Evolutionary conservation across 2,797 vertebrate species (phyloP).

Genomic region (Fundulus diaphanus): DNA sequence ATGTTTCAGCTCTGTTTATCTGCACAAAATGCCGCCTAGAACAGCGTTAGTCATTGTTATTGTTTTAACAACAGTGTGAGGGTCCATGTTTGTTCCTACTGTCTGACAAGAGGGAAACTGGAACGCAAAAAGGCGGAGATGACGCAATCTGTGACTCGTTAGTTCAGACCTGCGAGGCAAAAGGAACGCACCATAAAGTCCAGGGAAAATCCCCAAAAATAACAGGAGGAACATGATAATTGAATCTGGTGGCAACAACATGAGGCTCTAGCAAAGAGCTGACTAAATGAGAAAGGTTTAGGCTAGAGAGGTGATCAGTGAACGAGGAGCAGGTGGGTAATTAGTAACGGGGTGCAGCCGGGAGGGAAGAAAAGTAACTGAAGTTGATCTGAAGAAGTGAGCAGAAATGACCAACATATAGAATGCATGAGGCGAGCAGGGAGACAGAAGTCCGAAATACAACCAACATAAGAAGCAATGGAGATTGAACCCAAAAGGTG

Average conservation of each 20-base stretch:
- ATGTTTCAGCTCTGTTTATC: too few species aligned
- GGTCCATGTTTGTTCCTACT: too few species aligned
- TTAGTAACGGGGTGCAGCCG: neutral
- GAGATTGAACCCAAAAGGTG: neutral
- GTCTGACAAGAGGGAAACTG: too few species aligned
- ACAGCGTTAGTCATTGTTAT: too few species aligned
- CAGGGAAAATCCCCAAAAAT: neutral
- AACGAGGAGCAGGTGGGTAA: neutral
- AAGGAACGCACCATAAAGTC: too few species aligned
- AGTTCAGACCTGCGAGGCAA: too few species aligned
- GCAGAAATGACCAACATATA: neutral
- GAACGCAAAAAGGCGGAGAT: too few species aligned
- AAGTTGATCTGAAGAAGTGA: neutral
- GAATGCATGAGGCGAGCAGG: neutral
- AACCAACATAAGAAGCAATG: neutral
- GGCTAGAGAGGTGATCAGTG: neutral
- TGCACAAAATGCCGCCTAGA: too few species aligned
- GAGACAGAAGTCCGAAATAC: neutral
- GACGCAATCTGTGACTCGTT: too few species aligned
- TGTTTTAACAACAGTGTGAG: too few species aligned
- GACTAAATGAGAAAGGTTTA: neutral
- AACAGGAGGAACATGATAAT: neutral
- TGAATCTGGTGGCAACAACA: neutral
- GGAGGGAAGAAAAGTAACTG: neutral
- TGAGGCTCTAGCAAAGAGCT: neutral